Evolutionary conservation across 1,140 invertebrate species (phyloP).

Genomic region (Tetramorium simillimum): DNA sequence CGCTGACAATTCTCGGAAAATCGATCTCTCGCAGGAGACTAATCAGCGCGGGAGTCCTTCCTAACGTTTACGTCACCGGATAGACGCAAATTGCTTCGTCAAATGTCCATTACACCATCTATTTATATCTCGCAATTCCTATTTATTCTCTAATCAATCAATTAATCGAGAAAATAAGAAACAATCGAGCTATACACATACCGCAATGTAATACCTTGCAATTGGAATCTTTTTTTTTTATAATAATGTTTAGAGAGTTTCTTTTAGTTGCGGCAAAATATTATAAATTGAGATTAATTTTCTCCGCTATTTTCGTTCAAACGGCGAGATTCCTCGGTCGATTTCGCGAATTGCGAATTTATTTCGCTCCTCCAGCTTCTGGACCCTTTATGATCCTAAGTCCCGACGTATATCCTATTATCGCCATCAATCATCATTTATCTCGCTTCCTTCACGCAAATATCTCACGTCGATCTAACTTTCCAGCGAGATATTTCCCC

Average conservation of each 20-base stretch:
- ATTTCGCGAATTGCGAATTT: not conserved
- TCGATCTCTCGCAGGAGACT: not conserved
- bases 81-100: not conserved
- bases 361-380: not conserved
- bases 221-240: not conserved
- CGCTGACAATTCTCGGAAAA: conserved; percentile 18
- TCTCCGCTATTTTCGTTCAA: not conserved
- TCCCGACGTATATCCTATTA: conserved; percentile 14
- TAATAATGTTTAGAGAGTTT: not conserved
- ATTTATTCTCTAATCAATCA: not conserved
- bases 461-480: conserved; percentile 17
- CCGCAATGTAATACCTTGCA: not conserved
- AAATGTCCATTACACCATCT: not conserved
- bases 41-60: not conserved
- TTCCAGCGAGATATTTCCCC: conserved; percentile 19
- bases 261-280: not conserved
- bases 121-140: not conserved
- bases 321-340: not conserved
- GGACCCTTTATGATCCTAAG: not conserved
- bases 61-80: not conserved
- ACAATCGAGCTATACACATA: not conserved
- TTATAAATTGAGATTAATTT: conserved; percentile 18
- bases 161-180: not conserved
- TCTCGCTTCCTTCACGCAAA: not conserved
- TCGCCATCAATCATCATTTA: conserved; percentile 42